Base-by-base conservation (phyloP, 2,888 invertebrate genomes). In the Nemotelus pantherinus region DNA sequence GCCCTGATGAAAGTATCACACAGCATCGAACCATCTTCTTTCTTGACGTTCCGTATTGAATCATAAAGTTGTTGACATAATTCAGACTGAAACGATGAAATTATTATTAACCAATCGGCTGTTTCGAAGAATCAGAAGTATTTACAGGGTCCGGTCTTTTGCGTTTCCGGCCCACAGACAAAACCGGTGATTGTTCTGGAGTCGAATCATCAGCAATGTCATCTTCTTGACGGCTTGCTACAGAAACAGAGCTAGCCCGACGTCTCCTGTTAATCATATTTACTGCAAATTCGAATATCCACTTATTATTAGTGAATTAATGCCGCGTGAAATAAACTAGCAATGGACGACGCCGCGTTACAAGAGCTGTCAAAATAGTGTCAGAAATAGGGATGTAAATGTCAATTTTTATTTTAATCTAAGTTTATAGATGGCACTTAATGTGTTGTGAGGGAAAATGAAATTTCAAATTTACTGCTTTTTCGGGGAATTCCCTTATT, bases 1-100 rank as follows among this genome's bases (percentile, higher is more conserved):
- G 95, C 96, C 82, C 98, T 89, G 82, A 98, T 96, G 84, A 99
- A 98, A 1, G 95, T 92, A 86, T 99, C 98, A 87, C 98, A 98
- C 3, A 98, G 86, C 82, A 96, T 88, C 0, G 92, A 89, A 0
- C 98, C 98, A 88, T 98, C 98, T 81, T 96, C 95, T 83, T 96
- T 96, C 86, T 97, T 97, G 82, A 93, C 92, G 83, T 93, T 95
- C 79, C 98, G 90, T 80, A 99, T 92, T 1, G 93, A 93, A 83
- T 99, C 98, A 87, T 97, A 97, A 55, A 99, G 87, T 84, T 96
- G 97, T 86, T 98, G 97, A 83, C 95, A 95, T 80, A 95, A 89
- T 87, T 96, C 95, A 82, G 92, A 90, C 93, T 94, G 80, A 80
- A 81, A 80, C n/a, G 80, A 78, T 50, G 43, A 4, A 64, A 64